A percentile compares a stretch with the other conserved stretches of the same genome.
Evolutionary conservation across 2,888 invertebrate genomes (phyloP).

Genomic region (Amblyjoppa proteus): DNA sequence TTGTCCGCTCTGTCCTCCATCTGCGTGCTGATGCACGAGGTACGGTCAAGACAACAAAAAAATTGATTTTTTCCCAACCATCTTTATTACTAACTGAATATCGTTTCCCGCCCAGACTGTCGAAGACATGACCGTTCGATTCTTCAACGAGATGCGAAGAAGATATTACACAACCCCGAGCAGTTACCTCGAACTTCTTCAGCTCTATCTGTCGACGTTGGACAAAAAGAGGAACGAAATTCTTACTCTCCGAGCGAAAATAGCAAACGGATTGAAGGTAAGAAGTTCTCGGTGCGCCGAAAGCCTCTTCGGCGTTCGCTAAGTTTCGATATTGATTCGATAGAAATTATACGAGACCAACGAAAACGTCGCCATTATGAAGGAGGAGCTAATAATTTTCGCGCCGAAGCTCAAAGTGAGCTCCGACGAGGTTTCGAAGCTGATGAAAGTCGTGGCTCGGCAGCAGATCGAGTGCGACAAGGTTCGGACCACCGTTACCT

Average conservation of each 20-base stretch:
- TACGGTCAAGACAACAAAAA: conserved; percentile 74
- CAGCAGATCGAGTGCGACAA: conserved; percentile 94
- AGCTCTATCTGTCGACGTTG: conserved; percentile 91
- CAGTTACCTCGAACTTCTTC: conserved; percentile 94
- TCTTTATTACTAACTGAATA: background rate
- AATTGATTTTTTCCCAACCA: background rate
- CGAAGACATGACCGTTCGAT: conserved; percentile 91
- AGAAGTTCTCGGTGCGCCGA: conserved; percentile 78
- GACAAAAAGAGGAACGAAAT: conserved; percentile 90
- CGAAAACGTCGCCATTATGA: conserved; percentile 93
- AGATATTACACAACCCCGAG: conserved; percentile 97
- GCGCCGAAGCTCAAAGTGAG: conserved; percentile 93
- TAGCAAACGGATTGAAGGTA: conserved; percentile 90
- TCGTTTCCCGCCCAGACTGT: conserved; percentile 88
- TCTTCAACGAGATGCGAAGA: conserved; percentile 93
- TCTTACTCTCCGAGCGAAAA: conserved; percentile 88
- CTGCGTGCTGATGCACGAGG: conserved; percentile 91
- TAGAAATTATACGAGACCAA: conserved; percentile 94
- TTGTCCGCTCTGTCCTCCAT: conserved; percentile 87
- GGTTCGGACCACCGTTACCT: conserved; percentile 92
- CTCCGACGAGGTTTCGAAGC: conserved; percentile 90
- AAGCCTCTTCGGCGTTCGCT: background rate
- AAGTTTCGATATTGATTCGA: conserved; percentile 61
- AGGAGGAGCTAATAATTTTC: conserved; percentile 92
- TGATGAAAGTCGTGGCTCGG: conserved; percentile 91